A percentile compares a stretch with the other conserved stretches of the same genome.
phyloP scores from a whole-genome alignment of 2,888 invertebrate species.

The Scrobipalpa costella region DNA sequence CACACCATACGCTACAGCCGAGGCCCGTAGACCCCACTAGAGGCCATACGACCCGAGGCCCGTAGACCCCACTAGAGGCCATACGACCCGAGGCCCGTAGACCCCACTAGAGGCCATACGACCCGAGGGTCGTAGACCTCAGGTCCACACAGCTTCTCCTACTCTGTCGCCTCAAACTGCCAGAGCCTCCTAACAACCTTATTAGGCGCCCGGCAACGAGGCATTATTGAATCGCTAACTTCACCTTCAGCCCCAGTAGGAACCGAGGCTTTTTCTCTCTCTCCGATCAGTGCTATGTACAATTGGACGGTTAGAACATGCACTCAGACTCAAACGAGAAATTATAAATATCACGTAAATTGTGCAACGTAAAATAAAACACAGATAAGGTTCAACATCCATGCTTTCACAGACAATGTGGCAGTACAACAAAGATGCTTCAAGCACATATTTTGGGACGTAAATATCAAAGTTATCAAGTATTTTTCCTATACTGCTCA shows the following conservation, averaged over 20 bases:
- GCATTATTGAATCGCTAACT: constrained; percentile 45
- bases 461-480: background rate
- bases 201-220: constrained; percentile 57
- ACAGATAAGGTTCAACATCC: constrained; percentile 34
- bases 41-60: too few species aligned
- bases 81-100: too few species aligned
- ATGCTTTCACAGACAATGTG: constrained; percentile 37
- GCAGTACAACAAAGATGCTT: constrained; percentile 20
- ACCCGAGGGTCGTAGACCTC: too few species aligned
- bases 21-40: too few species aligned
- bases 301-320: constrained; percentile 50
- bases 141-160: background rate
- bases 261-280: background rate
- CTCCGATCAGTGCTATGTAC: constrained; percentile 14
- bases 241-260: constrained; percentile 14
- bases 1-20: constrained; percentile 54
- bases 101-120: too few species aligned
- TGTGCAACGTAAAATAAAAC: constrained; percentile 50
- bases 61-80: too few species aligned
- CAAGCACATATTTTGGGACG: background rate
- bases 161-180: constrained; percentile 28
- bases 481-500: too few species aligned
- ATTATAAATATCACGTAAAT: constrained; percentile 51
- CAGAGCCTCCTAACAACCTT: constrained; percentile 40
- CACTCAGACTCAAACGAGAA: constrained; percentile 70